Conservation (phyloP, 2,888 invertebrate species). For the Cryptus armator region DNA sequence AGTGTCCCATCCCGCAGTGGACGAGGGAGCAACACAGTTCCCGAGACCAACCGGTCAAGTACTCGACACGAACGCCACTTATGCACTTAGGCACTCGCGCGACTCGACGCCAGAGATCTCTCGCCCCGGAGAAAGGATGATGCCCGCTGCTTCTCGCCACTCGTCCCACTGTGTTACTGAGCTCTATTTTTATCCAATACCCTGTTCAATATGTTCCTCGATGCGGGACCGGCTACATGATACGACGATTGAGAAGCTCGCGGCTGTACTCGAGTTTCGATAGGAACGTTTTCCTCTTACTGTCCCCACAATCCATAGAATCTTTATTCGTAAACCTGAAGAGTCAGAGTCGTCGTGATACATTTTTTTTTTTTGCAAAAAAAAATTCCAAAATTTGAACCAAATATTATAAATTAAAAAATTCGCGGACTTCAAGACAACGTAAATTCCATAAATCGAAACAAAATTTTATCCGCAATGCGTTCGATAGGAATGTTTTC, state of each 20-base stretch:
- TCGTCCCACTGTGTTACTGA: constrained; percentile 36
- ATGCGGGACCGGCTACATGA: constrained; percentile 21
- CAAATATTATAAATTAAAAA: too few relatives aligned
- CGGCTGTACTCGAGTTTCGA: constrained; percentile 15
- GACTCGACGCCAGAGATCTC: constrained; percentile 28
- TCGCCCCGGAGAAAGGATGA: constrained; percentile 35
- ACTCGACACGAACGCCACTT: constrained; percentile 80
- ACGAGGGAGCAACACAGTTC: constrained; percentile 35
- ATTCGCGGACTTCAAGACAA: too few relatives aligned
- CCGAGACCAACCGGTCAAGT: constrained; percentile 77
- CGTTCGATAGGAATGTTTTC: not conserved
- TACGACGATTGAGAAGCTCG: not conserved
- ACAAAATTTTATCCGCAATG: too few relatives aligned
- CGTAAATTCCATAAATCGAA: too few relatives aligned
- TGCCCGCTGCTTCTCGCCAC: constrained; percentile 22
- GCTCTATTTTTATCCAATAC: constrained; percentile 51
- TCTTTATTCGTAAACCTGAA: not conserved
- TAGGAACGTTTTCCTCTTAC: not conserved
- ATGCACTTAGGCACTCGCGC: constrained; percentile 75
- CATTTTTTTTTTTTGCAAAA: too few relatives aligned
- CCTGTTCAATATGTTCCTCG: constrained; percentile 13
- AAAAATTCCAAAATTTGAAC: too few relatives aligned
- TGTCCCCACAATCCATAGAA: not conserved
- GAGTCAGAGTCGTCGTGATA: too few relatives aligned
- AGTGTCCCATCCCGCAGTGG: constrained; percentile 16